These are phyloP conservation scores for Mionectes macconnelli DNA, from an alignment of 2,113 vertebrate species.

Conservation along the genomic window DNA sequence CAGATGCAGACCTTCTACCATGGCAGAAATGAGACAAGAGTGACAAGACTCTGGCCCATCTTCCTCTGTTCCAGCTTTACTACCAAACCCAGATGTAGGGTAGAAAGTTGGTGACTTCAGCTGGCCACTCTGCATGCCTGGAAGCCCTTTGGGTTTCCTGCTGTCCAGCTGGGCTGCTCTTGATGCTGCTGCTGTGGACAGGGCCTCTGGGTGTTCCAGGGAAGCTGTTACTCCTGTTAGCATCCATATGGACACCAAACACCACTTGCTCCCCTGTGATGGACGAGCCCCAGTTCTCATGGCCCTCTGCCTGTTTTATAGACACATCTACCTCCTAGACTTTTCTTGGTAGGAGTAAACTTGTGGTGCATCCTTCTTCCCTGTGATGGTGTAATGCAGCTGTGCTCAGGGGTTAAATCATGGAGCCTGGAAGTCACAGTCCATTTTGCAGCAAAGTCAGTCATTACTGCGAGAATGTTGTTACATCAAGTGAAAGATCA, in stretches of 20 bases:
- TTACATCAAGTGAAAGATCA: neutral
- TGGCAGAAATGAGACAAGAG: neutral
- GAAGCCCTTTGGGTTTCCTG: neutral
- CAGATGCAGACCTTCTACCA: neutral
- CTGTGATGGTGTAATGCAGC: neutral
- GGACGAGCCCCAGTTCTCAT: neutral
- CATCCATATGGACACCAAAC: accelerated
- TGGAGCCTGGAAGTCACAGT: neutral
- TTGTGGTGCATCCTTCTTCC: neutral
- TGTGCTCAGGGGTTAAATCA: neutral
- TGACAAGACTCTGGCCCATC: neutral
- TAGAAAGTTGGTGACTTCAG: neutral
- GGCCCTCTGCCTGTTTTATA: neutral
- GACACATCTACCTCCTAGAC: neutral
- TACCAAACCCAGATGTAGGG: neutral
- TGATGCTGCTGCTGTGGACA: neutral
- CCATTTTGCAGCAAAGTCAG: neutral
- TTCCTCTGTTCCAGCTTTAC: neutral
- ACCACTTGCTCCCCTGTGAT: accelerated
- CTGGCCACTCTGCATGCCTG: accelerated
- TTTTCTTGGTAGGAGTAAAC: neutral
- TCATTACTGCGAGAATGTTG: neutral
- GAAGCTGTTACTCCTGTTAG: neutral
- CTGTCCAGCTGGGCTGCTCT: neutral
- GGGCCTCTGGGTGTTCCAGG: neutral